Evolutionary conservation across 2,797 vertebrate genomes (phyloP), one percentile per base, ranked within the genome.

Genomic region (Oreortyx pictus): DNA sequence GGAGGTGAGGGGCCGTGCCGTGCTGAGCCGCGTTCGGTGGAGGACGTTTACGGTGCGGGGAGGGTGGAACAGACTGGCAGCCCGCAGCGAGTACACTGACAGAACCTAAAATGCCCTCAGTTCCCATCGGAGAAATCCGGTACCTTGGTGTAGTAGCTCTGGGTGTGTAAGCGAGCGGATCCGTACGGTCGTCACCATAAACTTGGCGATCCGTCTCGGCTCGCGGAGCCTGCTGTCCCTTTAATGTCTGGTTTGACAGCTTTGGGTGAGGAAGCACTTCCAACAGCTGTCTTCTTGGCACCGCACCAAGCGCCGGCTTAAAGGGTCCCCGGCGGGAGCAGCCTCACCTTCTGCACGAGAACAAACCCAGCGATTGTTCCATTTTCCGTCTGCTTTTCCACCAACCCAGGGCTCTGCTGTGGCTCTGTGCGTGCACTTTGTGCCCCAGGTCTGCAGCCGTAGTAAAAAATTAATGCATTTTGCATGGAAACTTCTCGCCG

Each of bases 221-320:
- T 92, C 94, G 74, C 80, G 85, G 82, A 87, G 87, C 74, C 77
- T 88, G 61, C 97, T 98, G 97, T 97, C 97, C 98, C 98, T 98
- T 98, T 98, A 97, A 98, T 97, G 98, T 98, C 97, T 98, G 95
- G 92, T 96, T 97, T 98, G 98, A 98, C 98, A 99, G 98, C 98
- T 99, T 98, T 98, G 97, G 98, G 98, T 98, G 97, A 98, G 97
- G 97, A 97, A 98, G 98, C 98, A 97, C 98, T 98, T 98, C 98
- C 98, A 98, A 99, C 99, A 99, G 99, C 99, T 99, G 99, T 99
- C 99, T 98, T 97, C 97, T 98, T 99, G 99, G 99, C 99, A 97
- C 96, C 88, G 97, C 97, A 98, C 98, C 99, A 99, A 98, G 97
- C 97, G 95, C 95, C 90, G 98, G 98, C 98, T 99, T 99, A 99